These are phyloP conservation scores for Bradynema listronoti DNA, from an alignment of 1,140 invertebrate species.

Conservation along the genomic window DNA sequence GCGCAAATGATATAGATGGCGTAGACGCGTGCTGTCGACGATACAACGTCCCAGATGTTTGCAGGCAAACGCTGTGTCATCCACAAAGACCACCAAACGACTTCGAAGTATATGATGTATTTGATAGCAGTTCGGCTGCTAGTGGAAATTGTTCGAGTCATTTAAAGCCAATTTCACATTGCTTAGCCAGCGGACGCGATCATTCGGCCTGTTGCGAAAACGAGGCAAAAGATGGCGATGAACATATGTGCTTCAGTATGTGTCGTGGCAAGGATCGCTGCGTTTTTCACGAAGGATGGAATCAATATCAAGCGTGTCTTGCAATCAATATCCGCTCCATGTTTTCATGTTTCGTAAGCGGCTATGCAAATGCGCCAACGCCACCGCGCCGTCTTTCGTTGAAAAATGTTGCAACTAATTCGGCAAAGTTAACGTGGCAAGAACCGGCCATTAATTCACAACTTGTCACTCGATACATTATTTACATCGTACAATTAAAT, in stretches of 20 bases:
- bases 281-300: slow-evolving; percentile 11
- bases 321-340: slow-evolving; percentile 29
- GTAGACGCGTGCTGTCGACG: slow-evolving; percentile 34
- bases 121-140: slow-evolving; percentile 24
- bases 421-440: slow-evolving; percentile 17
- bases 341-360: slow-evolving; percentile 31
- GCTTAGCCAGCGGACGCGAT: slow-evolving; percentile 29
- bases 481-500: slow-evolving; percentile 9
- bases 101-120: slow-evolving; percentile 36
- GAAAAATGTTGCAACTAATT: slow-evolving; percentile 13
- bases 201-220: slow-evolving; percentile 26
- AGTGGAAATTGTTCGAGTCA: slow-evolving; percentile 38
- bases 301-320: slow-evolving; percentile 31
- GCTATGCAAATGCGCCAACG: slow-evolving; percentile 25
- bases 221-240: slow-evolving; percentile 29
- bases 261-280: slow-evolving; percentile 18
- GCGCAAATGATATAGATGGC: too few relatives aligned
- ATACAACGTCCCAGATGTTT: slow-evolving; percentile 28
- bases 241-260: slow-evolving; percentile 29
- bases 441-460: slow-evolving; percentile 18
- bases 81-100: slow-evolving; percentile 27
- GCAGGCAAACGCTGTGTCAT: slow-evolving; percentile 26
- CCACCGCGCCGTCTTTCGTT: slow-evolving; percentile 14
- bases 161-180: slow-evolving; percentile 25
- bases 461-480: slow-evolving; percentile 12